Conservation (phyloP, 2,888 invertebrate genomes). For the Bugula neritina region DNA sequence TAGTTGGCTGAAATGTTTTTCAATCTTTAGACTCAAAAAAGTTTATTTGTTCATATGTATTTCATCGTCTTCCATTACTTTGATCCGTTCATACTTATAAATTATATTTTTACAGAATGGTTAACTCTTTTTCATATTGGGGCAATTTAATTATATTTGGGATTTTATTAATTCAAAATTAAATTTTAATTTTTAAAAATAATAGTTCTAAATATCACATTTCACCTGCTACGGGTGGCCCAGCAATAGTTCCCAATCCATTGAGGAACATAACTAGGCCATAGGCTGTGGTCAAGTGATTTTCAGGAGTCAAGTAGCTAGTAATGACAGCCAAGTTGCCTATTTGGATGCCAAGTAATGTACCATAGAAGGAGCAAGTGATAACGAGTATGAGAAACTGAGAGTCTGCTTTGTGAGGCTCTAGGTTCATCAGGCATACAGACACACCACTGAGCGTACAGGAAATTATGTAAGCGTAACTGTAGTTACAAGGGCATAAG, state of each 20-base stretch:
- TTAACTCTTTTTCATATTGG: too few species aligned
- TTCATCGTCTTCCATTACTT: too few species aligned
- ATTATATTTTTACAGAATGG: too few species aligned
- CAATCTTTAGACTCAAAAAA: too few species aligned
- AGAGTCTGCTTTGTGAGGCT: conserved; percentile 31
- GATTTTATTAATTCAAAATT: too few species aligned
- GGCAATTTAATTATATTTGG: too few species aligned
- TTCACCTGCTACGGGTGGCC: conserved; percentile 36
- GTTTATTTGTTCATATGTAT: too few species aligned
- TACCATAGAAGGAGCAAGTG: conserved; percentile 33
- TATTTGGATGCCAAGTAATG: conserved; percentile 34
- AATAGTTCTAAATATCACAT: too few species aligned
- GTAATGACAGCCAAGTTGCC: conserved; percentile 35
- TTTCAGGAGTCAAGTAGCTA: conserved; percentile 32
- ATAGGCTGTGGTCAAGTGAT: conserved; percentile 33
- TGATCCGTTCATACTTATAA: too few species aligned
- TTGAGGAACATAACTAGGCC: conserved; percentile 35
- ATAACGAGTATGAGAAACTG: background rate
- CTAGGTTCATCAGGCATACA: background rate
- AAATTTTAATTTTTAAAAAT: too few species aligned
- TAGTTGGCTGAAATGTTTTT: too few species aligned
- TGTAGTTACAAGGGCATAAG: background rate
- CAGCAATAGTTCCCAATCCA: conserved; percentile 34
- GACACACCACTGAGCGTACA: conserved; percentile 8
- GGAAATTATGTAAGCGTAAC: background rate